phyloP scores from a whole-genome alignment of 2,797 vertebrate genomes.

The Rhinichthys osculus region DNA sequence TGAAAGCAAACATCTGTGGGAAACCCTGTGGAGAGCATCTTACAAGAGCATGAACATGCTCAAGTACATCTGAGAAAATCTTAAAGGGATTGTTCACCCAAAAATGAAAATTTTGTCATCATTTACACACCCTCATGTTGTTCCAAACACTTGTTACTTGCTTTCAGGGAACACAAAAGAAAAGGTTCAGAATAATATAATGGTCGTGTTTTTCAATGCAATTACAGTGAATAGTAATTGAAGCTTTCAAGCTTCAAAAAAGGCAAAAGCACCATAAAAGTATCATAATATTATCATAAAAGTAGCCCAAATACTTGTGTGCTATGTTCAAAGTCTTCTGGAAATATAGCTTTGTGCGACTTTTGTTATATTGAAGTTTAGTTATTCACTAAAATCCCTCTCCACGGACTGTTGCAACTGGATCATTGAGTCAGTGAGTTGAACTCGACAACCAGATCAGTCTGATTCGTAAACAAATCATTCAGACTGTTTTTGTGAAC shows the following conservation, averaged over 20 bases:
- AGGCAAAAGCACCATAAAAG: neutral
- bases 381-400: neutral
- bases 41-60: constrained; percentile 29
- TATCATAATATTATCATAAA: neutral
- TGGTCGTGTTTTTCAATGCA: neutral
- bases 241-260: constrained; percentile 21
- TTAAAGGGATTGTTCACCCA: constrained; percentile 20
- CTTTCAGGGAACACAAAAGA: constrained; percentile 2
- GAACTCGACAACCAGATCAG: neutral
- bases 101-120: neutral
- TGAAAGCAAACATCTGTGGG: constrained; percentile 46
- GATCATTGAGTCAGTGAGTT: neutral
- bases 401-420: neutral
- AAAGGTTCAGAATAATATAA: neutral
- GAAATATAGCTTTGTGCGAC: neutral
- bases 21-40: constrained; percentile 24
- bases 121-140: constrained; percentile 7
- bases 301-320: neutral
- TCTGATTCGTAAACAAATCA: neutral
- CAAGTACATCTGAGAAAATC: neutral
- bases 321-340: constrained; percentile 6
- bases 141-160: neutral
- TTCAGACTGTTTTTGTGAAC: neutral
- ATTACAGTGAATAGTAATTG: neutral
- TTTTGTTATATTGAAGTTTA: neutral